Percentiles rank a stretch among this genome's conserved stretches.
Evolutionary conservation across 2,113 vertebrate species (phyloP).

Genomic region (Campylorhamphus procurvoides): DNA sequence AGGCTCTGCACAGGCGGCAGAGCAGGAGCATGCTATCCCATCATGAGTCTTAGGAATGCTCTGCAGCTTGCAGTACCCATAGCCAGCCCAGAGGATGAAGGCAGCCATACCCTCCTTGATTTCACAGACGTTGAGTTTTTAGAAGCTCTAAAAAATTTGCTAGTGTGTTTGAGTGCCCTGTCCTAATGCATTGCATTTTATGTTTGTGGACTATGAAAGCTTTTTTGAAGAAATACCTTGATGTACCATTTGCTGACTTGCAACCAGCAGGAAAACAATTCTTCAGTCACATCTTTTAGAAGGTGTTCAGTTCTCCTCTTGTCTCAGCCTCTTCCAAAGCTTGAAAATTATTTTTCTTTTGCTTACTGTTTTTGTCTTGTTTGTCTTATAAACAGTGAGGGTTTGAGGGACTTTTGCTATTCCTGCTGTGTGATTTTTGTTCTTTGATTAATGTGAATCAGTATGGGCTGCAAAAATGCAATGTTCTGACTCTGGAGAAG

Average conservation of each 20-base stretch:
- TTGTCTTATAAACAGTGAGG: background rate
- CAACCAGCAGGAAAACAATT: background rate
- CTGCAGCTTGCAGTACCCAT: background rate
- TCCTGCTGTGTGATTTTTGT: constrained; percentile 28
- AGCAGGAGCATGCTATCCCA: background rate
- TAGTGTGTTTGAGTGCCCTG: background rate
- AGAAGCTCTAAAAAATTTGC: background rate
- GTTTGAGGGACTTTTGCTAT: background rate
- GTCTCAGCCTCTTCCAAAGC: background rate
- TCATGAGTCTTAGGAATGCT: background rate
- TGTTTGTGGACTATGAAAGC: background rate
- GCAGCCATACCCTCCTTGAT: background rate
- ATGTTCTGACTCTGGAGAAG: background rate
- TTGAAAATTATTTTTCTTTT: background rate
- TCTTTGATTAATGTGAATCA: constrained; percentile 41
- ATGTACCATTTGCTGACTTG: background rate
- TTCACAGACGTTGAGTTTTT: background rate
- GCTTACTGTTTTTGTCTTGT: background rate
- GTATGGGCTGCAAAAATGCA: background rate
- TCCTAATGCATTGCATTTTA: background rate
- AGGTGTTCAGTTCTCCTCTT: constrained; percentile 2
- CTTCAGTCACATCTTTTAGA: background rate
- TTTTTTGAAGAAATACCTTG: background rate
- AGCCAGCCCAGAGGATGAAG: background rate
- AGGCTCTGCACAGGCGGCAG: accelerated